Percentiles rank a stretch among this genome's conserved stretches.
These are phyloP conservation scores for Craniophora ligustri DNA, from an alignment of 2,888 invertebrate genomes.

Conservation along the genomic window DNA sequence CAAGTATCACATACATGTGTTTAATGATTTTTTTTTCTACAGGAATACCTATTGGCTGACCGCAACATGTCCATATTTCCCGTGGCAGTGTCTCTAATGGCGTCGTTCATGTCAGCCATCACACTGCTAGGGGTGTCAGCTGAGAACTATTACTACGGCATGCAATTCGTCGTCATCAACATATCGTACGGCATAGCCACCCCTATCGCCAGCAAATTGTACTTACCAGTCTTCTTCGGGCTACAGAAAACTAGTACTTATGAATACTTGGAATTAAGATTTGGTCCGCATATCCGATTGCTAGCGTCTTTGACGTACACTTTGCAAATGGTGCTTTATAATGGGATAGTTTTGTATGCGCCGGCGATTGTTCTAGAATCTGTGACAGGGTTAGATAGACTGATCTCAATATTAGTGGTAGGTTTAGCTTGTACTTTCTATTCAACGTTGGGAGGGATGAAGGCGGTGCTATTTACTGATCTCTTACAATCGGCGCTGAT, in stretches of 20 bases:
- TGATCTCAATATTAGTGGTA: conserved; percentile 92
- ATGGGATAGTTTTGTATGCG: conserved; percentile 97
- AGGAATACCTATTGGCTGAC: conserved; percentile 95
- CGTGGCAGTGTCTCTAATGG: conserved; percentile 96
- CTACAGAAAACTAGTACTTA: conserved; percentile 96
- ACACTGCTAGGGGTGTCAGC: conserved; percentile 96
- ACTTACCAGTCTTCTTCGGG: conserved; percentile 95
- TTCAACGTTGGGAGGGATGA: conserved; percentile 96
- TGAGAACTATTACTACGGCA: conserved; percentile 95
- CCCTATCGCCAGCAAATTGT: conserved; percentile 93
- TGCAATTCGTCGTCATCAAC: conserved; percentile 94
- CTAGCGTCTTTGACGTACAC: conserved; percentile 95
- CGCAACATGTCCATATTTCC: conserved; percentile 93
- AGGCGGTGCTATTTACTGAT: conserved; percentile 96
- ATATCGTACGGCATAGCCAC: conserved; percentile 92
- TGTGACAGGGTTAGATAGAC: conserved; percentile 93
- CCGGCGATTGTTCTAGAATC: conserved; percentile 97
- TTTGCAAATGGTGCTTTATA: conserved; percentile 96
- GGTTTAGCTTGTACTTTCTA: conserved; percentile 95
- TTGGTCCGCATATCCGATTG: conserved; percentile 92
- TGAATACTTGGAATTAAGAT: conserved; percentile 97
- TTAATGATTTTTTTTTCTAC: conserved; percentile 64
- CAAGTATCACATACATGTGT: too few species aligned
- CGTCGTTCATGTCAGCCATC: conserved; percentile 97
- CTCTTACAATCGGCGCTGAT: conserved; percentile 95